Evolutionary conservation across 2,113 vertebrate species (phyloP).

Genomic region (Sciurus niger): DNA sequence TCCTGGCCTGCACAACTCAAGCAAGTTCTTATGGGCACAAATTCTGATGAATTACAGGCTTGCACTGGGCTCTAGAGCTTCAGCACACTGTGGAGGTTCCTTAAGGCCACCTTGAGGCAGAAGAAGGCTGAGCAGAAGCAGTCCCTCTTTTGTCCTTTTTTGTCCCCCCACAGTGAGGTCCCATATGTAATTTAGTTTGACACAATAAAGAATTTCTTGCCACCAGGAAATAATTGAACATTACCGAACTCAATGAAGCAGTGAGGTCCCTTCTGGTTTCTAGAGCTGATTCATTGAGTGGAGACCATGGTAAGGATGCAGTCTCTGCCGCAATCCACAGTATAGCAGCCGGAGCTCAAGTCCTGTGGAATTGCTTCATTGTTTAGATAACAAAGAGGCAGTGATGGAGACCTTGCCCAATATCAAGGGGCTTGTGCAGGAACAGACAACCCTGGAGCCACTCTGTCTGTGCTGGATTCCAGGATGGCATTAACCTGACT

Average conservation of each 20-base stretch:
- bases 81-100: not conserved
- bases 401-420: not conserved
- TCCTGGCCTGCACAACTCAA: not conserved
- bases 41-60: not conserved
- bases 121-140: not conserved
- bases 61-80: not conserved
- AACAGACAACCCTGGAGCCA: not conserved
- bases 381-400: not conserved
- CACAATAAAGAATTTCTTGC: not conserved
- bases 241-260: not conserved
- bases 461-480: not conserved
- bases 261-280: not conserved
- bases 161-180: not conserved
- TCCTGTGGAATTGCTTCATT: not conserved
- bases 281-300: not conserved
- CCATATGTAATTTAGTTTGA: not conserved
- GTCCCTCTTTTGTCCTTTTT: not conserved
- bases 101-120: rapidly evolving
- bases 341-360: not conserved
- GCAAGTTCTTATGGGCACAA: not conserved
- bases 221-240: not conserved
- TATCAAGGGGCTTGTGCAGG: not conserved
- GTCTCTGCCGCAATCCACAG: not conserved
- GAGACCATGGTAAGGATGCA: not conserved
- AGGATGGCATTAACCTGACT: slow-evolving; percentile 17